phyloP scores from a whole-genome alignment of 2,888 invertebrate genomes.

The Drosophila demipolita region DNA sequence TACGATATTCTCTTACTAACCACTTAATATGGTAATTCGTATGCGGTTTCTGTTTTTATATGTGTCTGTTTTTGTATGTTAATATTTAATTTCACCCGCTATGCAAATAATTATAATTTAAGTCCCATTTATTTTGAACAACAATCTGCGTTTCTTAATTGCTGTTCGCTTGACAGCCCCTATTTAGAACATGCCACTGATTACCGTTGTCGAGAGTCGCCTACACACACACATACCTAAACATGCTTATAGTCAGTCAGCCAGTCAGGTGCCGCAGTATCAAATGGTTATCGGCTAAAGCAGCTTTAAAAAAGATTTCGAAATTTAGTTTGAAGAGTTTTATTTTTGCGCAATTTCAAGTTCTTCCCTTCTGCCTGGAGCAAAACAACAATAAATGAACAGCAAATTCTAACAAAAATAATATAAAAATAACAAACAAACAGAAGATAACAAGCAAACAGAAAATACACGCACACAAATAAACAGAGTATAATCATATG shows the following conservation, averaged over 20 bases:
- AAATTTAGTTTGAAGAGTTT: constrained; percentile 33
- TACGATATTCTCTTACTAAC: constrained; percentile 34
- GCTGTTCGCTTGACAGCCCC: constrained; percentile 39
- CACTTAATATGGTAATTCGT: constrained; percentile 69
- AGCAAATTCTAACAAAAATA: constrained; percentile 51
- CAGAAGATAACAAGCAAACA: constrained; percentile 56
- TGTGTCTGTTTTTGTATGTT: constrained; percentile 19
- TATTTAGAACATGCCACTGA: constrained; percentile 64
- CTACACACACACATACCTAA: constrained; percentile 23
- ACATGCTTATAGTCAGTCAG: not conserved
- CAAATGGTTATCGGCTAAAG: constrained; percentile 49
- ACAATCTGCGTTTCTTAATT: constrained; percentile 19
- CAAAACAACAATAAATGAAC: constrained; percentile 52
- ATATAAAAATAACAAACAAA: constrained; percentile 53
- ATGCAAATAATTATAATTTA: constrained; percentile 56
- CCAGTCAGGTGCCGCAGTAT: constrained; percentile 24
- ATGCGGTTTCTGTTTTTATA: constrained; percentile 20
- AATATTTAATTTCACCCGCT: constrained; percentile 59
- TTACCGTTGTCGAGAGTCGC: constrained; percentile 58
- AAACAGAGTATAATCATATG: constrained; percentile 50
- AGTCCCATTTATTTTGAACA: constrained; percentile 65
- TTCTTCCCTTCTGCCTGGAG: constrained; percentile 17
- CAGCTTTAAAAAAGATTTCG: constrained; percentile 39
- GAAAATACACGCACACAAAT: constrained; percentile 7
- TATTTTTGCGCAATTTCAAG: constrained; percentile 45